Evolutionary conservation across 1,140 invertebrate genomes (phyloP), one percentile per base, ranked within the genome.

Genomic region (Rhopalosiphum maidis): DNA sequence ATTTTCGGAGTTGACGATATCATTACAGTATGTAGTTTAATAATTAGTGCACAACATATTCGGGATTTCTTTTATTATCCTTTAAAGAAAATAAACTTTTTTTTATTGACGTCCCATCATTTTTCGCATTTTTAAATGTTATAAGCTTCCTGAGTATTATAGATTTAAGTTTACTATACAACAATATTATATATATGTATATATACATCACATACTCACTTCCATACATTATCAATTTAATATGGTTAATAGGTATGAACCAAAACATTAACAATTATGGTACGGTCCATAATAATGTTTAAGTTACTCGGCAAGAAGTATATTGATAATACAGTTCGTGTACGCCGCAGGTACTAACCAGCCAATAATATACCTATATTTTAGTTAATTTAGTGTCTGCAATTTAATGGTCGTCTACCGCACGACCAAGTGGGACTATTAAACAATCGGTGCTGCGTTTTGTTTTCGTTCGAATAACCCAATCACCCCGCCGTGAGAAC

Each of bases 381-480:
- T 60, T 60, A 30, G 55, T 30, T 11, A 30, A 9, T 60, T 51
- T 18, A 51, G 48, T 51, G 48, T 51, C 48, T 51, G 18, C 48
- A 18, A 51, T 51, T 51, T 60, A n/a, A n/a, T n/a, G 60, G 21
- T 77, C 60, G n/a, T 77, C 15, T 77, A 77, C 60, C 3, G 15
- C 60, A 77, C 83, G 83, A 85, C 25, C 37, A 37, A 41, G 83
- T 85, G 23, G 83, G 83, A 23, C 25, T 25, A 30, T 43, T 46
- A 11, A 86, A 87, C 85, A 46, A 46, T 30, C 41, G 5, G 41
- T 4, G 85, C 60, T 46, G 41, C 23, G 41, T 86, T 86, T 87
- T 54, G 46, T 89, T 89, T 89, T 51, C 21, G 48, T 89, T 35
- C 87, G 46, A 89, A 48, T 87, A 87, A 87, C 43, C 87, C 48